These are phyloP conservation scores for Nomia melanderi DNA, from an alignment of 1,140 invertebrate genomes.

Conservation along the genomic window DNA sequence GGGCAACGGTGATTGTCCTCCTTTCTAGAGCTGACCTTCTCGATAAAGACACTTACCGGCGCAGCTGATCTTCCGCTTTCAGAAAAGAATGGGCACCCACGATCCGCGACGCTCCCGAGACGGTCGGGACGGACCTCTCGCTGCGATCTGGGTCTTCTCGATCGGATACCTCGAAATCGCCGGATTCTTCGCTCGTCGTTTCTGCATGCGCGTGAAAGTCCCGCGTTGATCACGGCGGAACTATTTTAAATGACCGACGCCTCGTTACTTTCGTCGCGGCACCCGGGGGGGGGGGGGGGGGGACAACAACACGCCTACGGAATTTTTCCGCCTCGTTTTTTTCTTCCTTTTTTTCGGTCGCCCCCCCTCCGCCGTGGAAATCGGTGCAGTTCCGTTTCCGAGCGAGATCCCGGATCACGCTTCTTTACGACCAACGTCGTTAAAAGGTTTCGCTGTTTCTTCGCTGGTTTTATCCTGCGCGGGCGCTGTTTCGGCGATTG, in stretches of 20 bases:
- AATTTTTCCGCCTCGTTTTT: slow-evolving; percentile 10
- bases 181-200: slow-evolving; percentile 36
- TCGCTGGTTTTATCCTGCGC: not conserved
- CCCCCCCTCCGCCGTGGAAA: not conserved
- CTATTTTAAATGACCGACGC: slow-evolving; percentile 52
- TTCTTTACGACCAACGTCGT: slow-evolving; percentile 10
- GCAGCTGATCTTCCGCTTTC: slow-evolving; percentile 29
- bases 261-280: slow-evolving; percentile 48
- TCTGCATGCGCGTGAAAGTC: slow-evolving; percentile 47
- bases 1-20: slow-evolving; percentile 36
- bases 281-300: too few species aligned
- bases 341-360: not conserved
- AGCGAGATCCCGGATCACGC: slow-evolving; percentile 1
- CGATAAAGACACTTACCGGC: slow-evolving; percentile 36
- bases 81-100: slow-evolving; percentile 10
- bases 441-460: not conserved
- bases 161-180: not conserved
- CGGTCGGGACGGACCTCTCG: too few species aligned
- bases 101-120: slow-evolving; percentile 4
- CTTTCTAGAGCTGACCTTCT: slow-evolving; percentile 52
- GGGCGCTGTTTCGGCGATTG: not conserved
- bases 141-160: not conserved
- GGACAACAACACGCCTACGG: slow-evolving; percentile 1
- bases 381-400: slow-evolving; percentile 1
- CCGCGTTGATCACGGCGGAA: slow-evolving; percentile 25